These are phyloP conservation scores for Enteromius viviparus DNA, from an alignment of 2,797 vertebrate genomes.

Conservation along the genomic window DNA sequence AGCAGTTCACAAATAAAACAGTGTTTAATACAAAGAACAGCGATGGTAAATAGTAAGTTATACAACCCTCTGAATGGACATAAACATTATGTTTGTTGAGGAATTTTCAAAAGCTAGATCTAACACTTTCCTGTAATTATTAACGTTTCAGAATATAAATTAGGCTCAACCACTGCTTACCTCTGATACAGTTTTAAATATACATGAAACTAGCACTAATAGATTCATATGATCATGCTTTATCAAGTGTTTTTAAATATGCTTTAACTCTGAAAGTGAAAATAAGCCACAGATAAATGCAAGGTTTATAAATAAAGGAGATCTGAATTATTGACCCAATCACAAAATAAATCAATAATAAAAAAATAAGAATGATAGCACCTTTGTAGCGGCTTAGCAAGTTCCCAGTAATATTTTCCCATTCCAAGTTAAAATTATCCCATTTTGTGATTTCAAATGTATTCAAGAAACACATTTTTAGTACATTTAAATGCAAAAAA, in stretches of 20 bases:
- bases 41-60: neutral
- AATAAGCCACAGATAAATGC: conserved; percentile 6
- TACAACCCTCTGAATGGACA: conserved; percentile 7
- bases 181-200: conserved; percentile 3
- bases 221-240: conserved; percentile 23
- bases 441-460: neutral
- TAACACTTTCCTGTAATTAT: neutral
- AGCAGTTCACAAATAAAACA: conserved; percentile 32
- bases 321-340: neutral
- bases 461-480: neutral
- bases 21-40: conserved; percentile 39
- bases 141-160: conserved; percentile 11
- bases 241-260: neutral
- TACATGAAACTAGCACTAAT: neutral
- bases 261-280: conserved; percentile 1
- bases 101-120: neutral
- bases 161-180: conserved; percentile 21
- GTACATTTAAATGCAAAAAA: neutral
- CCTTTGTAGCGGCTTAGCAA: conserved; percentile 24
- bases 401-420: neutral
- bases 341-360: conserved; percentile 4
- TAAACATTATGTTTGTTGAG: neutral
- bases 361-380: conserved; percentile 32
- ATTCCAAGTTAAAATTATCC: neutral
- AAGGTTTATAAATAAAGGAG: conserved; percentile 11